These are phyloP conservation scores for Dryocosmus kuriphilus DNA, from an alignment of 2,888 invertebrate genomes.

Conservation along the genomic window DNA sequence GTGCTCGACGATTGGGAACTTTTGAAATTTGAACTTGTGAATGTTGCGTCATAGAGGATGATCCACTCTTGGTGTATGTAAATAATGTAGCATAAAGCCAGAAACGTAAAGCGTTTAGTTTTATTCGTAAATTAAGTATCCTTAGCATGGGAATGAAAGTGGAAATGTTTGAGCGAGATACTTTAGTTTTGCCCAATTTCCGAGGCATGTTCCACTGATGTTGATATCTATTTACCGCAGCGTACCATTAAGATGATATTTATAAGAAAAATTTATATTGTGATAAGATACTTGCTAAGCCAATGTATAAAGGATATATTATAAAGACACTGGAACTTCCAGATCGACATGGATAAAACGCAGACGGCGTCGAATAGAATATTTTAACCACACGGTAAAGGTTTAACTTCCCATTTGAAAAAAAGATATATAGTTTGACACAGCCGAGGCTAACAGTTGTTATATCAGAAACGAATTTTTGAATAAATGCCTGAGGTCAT, in stretches of 20 bases:
- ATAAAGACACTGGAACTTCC: slow-evolving; percentile 47
- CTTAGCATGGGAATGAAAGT: background rate
- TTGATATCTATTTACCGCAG: slow-evolving; percentile 54
- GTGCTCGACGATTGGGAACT: background rate
- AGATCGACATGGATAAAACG: slow-evolving; percentile 50
- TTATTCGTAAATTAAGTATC: slow-evolving; percentile 34
- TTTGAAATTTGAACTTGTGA: background rate
- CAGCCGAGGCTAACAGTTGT: slow-evolving; percentile 61
- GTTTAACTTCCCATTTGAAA: slow-evolving; percentile 57
- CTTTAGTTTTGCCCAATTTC: slow-evolving; percentile 47
- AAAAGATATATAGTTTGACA: slow-evolving; percentile 64
- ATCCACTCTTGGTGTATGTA: slow-evolving; percentile 58
- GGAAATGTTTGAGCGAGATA: slow-evolving; percentile 17
- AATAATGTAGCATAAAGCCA: slow-evolving; percentile 67
- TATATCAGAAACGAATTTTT: slow-evolving; percentile 57
- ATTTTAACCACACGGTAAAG: slow-evolving; percentile 61
- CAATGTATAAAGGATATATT: slow-evolving; percentile 67
- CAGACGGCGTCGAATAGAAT: slow-evolving; percentile 53
- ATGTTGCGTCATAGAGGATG: slow-evolving; percentile 23
- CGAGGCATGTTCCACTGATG: slow-evolving; percentile 48
- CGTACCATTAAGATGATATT: slow-evolving; percentile 58
- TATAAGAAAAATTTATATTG: slow-evolving; percentile 66
- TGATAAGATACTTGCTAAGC: slow-evolving; percentile 68
- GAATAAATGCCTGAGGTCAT: slow-evolving; percentile 59
- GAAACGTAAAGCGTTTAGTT: slow-evolving; percentile 53